Base-by-base conservation (phyloP, 1,140 invertebrate genomes). In the Trichonephila clavata region DNA sequence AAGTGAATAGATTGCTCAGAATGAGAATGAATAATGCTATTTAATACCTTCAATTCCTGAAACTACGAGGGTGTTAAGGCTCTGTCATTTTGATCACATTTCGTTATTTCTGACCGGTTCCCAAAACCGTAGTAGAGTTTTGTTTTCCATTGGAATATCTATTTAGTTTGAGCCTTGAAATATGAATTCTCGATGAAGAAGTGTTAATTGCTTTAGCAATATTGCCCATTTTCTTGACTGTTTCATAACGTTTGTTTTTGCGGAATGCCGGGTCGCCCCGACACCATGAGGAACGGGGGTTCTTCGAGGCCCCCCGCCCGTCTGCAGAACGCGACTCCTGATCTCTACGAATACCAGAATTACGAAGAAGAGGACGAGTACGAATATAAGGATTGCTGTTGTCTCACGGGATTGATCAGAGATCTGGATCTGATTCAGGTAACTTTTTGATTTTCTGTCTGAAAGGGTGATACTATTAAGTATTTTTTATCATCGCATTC, bases 331-430 rank as follows among this genome's bases (percentile, higher is more conserved):
- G 39, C 24, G 13, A 43, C 63, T n/a, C 80, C 90, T n/a, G 91
- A 92, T 60, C 63, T 86, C 7, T 92, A 86, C 24, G 83, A 86
- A 21, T 92, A 86, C 8, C 83, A 86, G 24, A 63, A 86, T 13
- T 84, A 92, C n/a, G 83, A 86, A 1, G 91, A 92, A 0, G 92
- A 87, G 87, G 92, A 93, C 4, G 92, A 80, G 13, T 93, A 86
- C 14, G 92, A 87, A 14, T 87, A 87, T 50, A 21, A 61, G n/a
- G 92, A 93, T 16, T 93, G 92, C 24, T 93, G 92, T n/a, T 93
- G 92, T 6, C 32, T 93, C 83, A 77, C 92, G 5, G 65, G 65
- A 20, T 57, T 93, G 13, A 3, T 93, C 7, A 68, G 86, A 10
- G 32, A 7, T 43, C 5, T 83, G 13, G 57, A 93, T 43, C 27